phyloP scores from a whole-genome alignment of 1,140 invertebrate species.

The Diorhabda sublineata region DNA sequence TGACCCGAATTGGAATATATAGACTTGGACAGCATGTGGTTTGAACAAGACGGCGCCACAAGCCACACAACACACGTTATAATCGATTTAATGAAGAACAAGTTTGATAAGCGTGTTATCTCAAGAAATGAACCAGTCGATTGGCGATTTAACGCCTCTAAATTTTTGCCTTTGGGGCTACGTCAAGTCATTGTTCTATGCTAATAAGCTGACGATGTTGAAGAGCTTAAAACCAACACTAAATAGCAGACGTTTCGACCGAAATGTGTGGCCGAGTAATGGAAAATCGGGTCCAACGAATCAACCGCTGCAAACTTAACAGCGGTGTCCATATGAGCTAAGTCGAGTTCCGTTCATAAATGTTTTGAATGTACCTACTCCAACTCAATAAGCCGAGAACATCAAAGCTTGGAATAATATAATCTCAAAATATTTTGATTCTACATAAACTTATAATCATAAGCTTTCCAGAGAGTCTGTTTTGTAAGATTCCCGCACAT shows the following conservation, averaged over 20 bases:
- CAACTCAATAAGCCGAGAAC: not conserved
- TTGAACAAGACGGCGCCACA: too few relatives aligned
- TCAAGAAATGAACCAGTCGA: not conserved
- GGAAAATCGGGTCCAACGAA: not conserved
- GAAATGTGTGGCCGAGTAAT: constrained; percentile 1
- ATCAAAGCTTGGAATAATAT: too few relatives aligned
- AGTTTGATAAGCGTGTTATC: not conserved
- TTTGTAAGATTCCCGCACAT: too few relatives aligned
- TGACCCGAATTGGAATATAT: too few relatives aligned
- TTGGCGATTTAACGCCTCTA: constrained; percentile 3
- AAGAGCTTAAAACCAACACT: not conserved
- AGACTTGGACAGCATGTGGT: too few relatives aligned
- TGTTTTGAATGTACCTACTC: not conserved
- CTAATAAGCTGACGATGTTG: not conserved
- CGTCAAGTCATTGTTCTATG: not conserved
- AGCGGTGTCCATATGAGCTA: not conserved
- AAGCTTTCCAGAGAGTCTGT: too few relatives aligned
- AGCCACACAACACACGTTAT: too few relatives aligned
- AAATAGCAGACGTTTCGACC: not conserved
- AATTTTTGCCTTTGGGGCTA: not conserved
- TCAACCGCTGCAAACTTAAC: not conserved
- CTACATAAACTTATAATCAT: too few relatives aligned
- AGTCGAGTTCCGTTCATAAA: not conserved
- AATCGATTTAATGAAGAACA: too few relatives aligned
- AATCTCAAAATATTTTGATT: too few relatives aligned